phyloP scores from a whole-genome alignment of 2,888 invertebrate species.

The Troides helena region DNA sequence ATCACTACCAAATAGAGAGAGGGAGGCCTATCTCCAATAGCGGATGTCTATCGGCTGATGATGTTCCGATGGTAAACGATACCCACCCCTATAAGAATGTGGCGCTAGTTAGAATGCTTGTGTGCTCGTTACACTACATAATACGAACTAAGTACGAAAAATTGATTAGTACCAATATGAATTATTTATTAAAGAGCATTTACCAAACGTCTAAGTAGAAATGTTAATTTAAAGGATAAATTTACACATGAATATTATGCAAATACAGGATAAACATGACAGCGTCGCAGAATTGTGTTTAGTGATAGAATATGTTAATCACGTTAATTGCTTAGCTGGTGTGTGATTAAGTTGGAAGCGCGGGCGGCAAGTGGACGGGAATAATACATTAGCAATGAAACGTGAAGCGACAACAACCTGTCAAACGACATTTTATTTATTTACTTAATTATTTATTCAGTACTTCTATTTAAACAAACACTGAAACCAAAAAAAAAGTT shows the following conservation, averaged over 20 bases:
- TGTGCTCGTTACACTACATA: neutral
- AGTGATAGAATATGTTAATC: constrained; percentile 26
- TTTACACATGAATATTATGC: constrained; percentile 26
- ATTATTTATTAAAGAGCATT: constrained; percentile 15
- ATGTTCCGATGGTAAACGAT: neutral
- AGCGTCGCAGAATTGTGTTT: constrained; percentile 13
- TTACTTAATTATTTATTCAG: too few species aligned
- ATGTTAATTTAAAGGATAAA: constrained; percentile 22
- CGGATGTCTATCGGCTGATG: too few species aligned
- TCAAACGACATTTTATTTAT: neutral
- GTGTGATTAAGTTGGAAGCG: constrained; percentile 8
- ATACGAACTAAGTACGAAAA: neutral
- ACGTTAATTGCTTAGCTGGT: constrained; percentile 19
- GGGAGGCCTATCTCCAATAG: too few species aligned
- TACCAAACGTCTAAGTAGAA: constrained; percentile 18
- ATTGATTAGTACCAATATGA: neutral
- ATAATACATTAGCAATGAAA: constrained; percentile 19
- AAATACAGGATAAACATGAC: constrained; percentile 26
- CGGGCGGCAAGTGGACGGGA: constrained; percentile 17
- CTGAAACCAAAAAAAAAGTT: too few species aligned
- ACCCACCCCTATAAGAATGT: neutral
- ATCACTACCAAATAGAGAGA: too few species aligned
- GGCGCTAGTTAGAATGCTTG: too few species aligned
- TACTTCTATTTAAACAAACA: too few species aligned
- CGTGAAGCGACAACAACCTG: neutral